These are phyloP conservation scores for Clarias gariepinus DNA, from an alignment of 2,113 vertebrate species.

Conservation along the genomic window DNA sequence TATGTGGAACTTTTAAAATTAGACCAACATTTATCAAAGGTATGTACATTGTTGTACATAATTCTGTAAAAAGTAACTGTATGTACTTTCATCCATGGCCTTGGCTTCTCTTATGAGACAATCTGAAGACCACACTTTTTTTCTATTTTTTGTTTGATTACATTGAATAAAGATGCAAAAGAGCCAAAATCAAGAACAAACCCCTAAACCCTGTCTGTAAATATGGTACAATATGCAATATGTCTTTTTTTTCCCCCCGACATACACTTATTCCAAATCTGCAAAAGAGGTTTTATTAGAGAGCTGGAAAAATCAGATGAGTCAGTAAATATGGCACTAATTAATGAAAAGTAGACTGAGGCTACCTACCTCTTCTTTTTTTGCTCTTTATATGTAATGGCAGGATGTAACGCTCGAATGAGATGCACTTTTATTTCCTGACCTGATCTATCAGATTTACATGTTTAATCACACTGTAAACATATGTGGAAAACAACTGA, in stretches of 20 bases:
- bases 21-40: background rate
- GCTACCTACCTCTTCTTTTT: slow-evolving; percentile 11
- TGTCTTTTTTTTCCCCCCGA: background rate
- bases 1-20: background rate
- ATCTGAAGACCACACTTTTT: slow-evolving; percentile 3
- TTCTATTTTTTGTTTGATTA: background rate
- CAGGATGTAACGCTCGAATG: background rate
- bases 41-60: background rate
- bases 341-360: slow-evolving; percentile 11
- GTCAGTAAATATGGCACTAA: slow-evolving; percentile 7
- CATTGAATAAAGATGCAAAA: slow-evolving; percentile 19
- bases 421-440: background rate
- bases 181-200: slow-evolving; percentile 18
- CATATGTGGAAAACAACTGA: background rate
- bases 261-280: background rate
- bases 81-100: slow-evolving; percentile 14
- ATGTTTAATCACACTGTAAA: slow-evolving; percentile 9
- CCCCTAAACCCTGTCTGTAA: slow-evolving; percentile 2
- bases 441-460: slow-evolving; percentile 14
- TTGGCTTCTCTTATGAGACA: slow-evolving; percentile 14
- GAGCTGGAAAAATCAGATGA: background rate
- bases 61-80: background rate
- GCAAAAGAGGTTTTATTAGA: slow-evolving; percentile 1
- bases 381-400: background rate
- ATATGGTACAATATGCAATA: slow-evolving; percentile 17